Percentiles rank a stretch among this genome's conserved stretches.
These are phyloP conservation scores for Zaprionus ornatus DNA, from an alignment of 1,140 invertebrate genomes.

Conservation along the genomic window DNA sequence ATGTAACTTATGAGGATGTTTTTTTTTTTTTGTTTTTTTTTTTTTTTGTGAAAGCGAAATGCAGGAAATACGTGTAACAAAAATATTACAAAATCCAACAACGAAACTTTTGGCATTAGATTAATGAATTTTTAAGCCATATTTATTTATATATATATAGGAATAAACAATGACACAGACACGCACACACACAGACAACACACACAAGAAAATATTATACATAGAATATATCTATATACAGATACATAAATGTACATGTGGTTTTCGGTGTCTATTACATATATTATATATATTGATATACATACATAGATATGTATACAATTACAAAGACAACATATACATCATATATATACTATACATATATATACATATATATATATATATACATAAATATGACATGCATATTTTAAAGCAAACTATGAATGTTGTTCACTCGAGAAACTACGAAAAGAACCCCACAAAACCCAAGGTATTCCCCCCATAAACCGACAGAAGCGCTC, in stretches of 20 bases:
- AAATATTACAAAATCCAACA: slow-evolving; percentile 82
- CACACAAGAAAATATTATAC: slow-evolving; percentile 28
- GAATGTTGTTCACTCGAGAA: slow-evolving; percentile 74
- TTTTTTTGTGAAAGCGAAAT: slow-evolving; percentile 52
- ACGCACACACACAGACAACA: slow-evolving; percentile 11
- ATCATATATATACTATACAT: slow-evolving; percentile 27
- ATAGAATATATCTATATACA: slow-evolving; percentile 50
- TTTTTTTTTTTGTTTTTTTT: slow-evolving; percentile 60
- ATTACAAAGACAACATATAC: slow-evolving; percentile 1
- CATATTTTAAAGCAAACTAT: slow-evolving; percentile 68
- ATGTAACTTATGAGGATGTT: slow-evolving; percentile 12
- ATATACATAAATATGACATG: slow-evolving; percentile 46
- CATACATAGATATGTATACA: slow-evolving; percentile 31
- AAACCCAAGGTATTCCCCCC: slow-evolving; percentile 56
- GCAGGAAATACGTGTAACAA: slow-evolving; percentile 79
- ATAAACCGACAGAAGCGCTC: slow-evolving; percentile 1
- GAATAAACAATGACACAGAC: slow-evolving; percentile 30
- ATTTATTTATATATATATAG: slow-evolving; percentile 69
- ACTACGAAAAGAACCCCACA: slow-evolving; percentile 50
- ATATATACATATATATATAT: slow-evolving; percentile 59
- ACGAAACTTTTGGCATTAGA: slow-evolving; percentile 83
- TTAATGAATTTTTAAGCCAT: slow-evolving; percentile 80
- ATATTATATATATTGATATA: slow-evolving; percentile 58
- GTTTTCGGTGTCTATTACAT: slow-evolving; percentile 74
- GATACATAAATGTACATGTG: slow-evolving; percentile 70